Conservation (phyloP, 1,140 invertebrate genomes). For the Drosophila burlai region DNA sequence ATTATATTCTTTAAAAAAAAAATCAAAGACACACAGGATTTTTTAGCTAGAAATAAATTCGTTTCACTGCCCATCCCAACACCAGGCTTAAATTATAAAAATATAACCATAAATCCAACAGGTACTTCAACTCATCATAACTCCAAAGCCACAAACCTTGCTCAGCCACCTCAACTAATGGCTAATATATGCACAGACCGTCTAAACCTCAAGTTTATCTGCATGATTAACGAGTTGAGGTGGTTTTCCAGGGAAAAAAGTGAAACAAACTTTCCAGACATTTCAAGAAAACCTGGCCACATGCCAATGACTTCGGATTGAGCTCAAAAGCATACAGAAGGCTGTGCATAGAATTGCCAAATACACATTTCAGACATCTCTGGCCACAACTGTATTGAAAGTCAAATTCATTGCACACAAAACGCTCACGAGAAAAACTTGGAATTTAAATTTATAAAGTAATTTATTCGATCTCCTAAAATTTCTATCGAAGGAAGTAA, state of each 20-base stretch:
- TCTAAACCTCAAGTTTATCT: slow-evolving; percentile 60
- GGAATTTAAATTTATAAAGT: slow-evolving; percentile 18
- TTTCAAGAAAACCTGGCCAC: slow-evolving; percentile 32
- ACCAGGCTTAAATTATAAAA: neutral
- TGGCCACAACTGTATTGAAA: neutral
- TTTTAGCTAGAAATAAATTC: too few species aligned
- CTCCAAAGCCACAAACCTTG: neutral
- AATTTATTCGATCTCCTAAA: slow-evolving; percentile 10
- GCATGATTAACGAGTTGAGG: slow-evolving; percentile 65
- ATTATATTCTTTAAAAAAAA: too few species aligned
- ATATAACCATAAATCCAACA: neutral
- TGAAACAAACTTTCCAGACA: slow-evolving; percentile 64
- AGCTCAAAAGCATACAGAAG: slow-evolving; percentile 2
- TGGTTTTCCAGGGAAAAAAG: slow-evolving; percentile 21
- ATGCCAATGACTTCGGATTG: slow-evolving; percentile 27
- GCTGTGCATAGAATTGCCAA: slow-evolving; percentile 12
- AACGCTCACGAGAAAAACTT: neutral
- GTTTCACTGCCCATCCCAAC: neutral
- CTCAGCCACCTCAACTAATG: neutral
- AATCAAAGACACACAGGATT: too few species aligned
- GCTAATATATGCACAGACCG: slow-evolving; percentile 52
- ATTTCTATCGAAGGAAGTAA: slow-evolving; percentile 11
- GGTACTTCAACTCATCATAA: neutral
- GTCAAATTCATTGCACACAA: slow-evolving; percentile 24
- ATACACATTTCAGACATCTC: neutral